These are phyloP conservation scores for Drosophila subobscura DNA, from an alignment of 1,140 invertebrate genomes.

Conservation along the genomic window DNA sequence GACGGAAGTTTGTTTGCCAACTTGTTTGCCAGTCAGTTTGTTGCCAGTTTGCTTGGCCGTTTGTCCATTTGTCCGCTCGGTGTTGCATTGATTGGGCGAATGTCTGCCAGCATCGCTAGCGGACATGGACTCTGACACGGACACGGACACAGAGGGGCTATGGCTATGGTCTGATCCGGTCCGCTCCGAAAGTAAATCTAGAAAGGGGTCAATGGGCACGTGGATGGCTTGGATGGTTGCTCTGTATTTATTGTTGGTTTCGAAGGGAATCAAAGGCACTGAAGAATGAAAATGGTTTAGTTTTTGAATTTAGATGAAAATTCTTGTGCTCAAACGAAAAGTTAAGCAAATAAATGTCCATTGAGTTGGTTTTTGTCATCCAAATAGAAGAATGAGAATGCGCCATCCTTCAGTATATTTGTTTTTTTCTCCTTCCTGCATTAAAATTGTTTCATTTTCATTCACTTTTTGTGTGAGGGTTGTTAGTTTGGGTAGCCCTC, in stretches of 20 bases:
- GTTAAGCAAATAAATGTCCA: too few relatives aligned
- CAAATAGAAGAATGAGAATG: background rate
- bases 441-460: slow-evolving; percentile 29
- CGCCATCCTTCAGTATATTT: slow-evolving; percentile 13
- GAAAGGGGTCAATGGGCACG: slow-evolving; percentile 11
- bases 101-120: slow-evolving; percentile 33
- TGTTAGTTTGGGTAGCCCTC: background rate
- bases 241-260: too few relatives aligned
- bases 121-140: slow-evolving; percentile 3
- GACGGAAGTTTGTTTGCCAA: slow-evolving; percentile 71
- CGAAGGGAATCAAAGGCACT: too few relatives aligned
- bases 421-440: slow-evolving; percentile 15
- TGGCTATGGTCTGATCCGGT: background rate
- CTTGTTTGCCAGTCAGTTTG: slow-evolving; percentile 46
- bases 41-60: slow-evolving; percentile 23
- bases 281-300: too few relatives aligned
- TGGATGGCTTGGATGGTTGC: background rate
- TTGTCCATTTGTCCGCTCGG: slow-evolving; percentile 28
- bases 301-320: too few relatives aligned
- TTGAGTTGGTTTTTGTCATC: too few relatives aligned
- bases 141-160: too few relatives aligned
- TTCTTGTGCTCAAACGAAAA: too few relatives aligned
- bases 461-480: slow-evolving; percentile 31
- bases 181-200: background rate
- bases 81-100: slow-evolving; percentile 58